Conservation (phyloP, 2,888 invertebrate species). For the Chamaedrilus cognettii region DNA sequence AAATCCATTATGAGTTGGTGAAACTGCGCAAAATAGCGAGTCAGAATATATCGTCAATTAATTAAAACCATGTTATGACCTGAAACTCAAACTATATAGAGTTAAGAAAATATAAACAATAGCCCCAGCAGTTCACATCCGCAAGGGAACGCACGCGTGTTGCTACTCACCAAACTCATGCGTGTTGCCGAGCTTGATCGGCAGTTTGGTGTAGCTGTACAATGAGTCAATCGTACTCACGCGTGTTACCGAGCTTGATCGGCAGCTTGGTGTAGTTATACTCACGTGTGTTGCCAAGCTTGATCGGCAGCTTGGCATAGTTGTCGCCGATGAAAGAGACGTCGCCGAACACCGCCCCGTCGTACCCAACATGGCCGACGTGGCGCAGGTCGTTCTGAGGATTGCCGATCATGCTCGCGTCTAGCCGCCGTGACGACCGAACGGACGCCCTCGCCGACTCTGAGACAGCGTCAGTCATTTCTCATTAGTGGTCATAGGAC, state of each 20-base stretch:
- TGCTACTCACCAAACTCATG: slow-evolving; percentile 15
- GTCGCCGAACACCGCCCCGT: slow-evolving; percentile 97
- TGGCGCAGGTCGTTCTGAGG: slow-evolving; percentile 97
- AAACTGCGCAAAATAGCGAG: no score
- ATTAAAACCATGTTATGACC: no score
- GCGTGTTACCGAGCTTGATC: slow-evolving; percentile 68
- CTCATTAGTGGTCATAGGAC: no score
- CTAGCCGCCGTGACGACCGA: slow-evolving; percentile 26
- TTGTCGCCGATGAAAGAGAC: slow-evolving; percentile 70
- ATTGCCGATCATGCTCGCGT: slow-evolving; percentile 80
- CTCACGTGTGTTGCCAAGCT: slow-evolving; percentile 63
- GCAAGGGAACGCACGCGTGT: background rate
- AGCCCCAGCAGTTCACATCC: background rate
- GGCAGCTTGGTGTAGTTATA: slow-evolving; percentile 66
- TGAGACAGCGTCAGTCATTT: no score
- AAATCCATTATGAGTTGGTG: no score
- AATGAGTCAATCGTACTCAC: slow-evolving; percentile 12
- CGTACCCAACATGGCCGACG: slow-evolving; percentile 93
- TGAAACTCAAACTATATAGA: background rate
- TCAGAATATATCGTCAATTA: no score
- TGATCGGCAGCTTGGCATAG: slow-evolving; percentile 71
- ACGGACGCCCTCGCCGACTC: slow-evolving; percentile 37
- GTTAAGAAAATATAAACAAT: background rate
- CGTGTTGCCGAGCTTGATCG: slow-evolving; percentile 70
- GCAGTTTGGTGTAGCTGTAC: slow-evolving; percentile 64